A percentile compares a stretch with the other conserved stretches of the same genome.
Conservation (phyloP, 2,797 vertebrate genomes). For the Cuculus canorus region DNA sequence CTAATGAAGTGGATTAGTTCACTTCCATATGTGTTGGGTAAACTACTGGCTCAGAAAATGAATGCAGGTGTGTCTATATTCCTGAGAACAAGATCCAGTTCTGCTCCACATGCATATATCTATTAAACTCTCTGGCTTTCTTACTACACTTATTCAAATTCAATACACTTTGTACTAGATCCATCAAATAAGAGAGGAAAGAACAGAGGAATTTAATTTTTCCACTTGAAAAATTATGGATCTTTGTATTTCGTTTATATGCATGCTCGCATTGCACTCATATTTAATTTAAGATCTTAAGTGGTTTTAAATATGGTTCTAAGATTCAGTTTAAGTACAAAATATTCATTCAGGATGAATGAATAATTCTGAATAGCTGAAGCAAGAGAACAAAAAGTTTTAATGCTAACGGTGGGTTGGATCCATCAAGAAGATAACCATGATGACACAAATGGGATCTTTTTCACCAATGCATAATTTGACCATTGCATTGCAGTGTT, state of each 20-base stretch:
- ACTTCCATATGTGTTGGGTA: neutral
- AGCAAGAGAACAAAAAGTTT: conserved; percentile 7
- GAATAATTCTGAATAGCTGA: conserved; percentile 13
- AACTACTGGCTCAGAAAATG: neutral
- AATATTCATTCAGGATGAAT: conserved; percentile 28
- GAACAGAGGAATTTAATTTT: conserved; percentile 24
- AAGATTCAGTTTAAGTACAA: conserved; percentile 22
- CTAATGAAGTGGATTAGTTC: neutral
- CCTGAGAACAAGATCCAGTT: neutral
- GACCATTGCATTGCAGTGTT: neutral
- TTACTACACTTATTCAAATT: neutral
- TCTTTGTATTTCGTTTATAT: neutral
- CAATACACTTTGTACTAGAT: neutral
- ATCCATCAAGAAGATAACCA: neutral
- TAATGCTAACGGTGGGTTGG: neutral
- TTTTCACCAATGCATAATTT: neutral
- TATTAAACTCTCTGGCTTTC: neutral
- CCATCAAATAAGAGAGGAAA: neutral
- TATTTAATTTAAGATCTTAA: conserved; percentile 38
- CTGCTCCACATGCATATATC: neutral
- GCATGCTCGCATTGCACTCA: neutral
- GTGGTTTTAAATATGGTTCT: conserved; percentile 40
- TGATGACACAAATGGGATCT: neutral
- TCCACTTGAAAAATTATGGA: conserved; percentile 16
- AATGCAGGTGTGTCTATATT: neutral